Conservation (phyloP, 2,113 vertebrate species). For the Stigmatopora argus region DNA sequence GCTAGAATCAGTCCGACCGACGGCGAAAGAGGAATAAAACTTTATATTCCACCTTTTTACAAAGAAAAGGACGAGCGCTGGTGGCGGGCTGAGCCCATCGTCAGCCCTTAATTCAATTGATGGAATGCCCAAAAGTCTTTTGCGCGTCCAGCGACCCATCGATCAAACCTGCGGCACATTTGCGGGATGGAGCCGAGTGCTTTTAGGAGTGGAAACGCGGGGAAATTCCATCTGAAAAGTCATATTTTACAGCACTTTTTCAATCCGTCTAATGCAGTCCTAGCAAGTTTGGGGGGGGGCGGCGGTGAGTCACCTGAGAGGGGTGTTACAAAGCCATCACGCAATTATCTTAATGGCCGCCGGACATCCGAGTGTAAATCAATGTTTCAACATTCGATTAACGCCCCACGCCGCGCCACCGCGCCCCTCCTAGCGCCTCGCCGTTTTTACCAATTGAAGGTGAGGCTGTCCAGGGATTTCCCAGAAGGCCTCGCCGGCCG, state of each 20-base stretch:
- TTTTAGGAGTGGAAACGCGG: constrained; percentile 55
- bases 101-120: no score
- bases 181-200: constrained; percentile 59
- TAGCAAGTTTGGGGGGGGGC: constrained; percentile 18
- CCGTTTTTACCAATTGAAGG: no score
- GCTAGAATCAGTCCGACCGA: no score
- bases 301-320: constrained; percentile 41
- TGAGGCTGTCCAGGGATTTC: constrained; percentile 25
- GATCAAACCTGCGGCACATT: constrained; percentile 56
- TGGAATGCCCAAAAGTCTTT: no score
- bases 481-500: constrained; percentile 27
- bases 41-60: no score
- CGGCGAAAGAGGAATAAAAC: no score
- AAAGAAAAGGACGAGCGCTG: no score
- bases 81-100: no score
- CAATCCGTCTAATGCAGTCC: constrained; percentile 56
- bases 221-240: constrained; percentile 70
- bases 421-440: not conserved
- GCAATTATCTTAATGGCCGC: constrained; percentile 74
- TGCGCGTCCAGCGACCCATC: constrained; percentile 14
- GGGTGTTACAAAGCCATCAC: constrained; percentile 74
- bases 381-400: constrained; percentile 69
- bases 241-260: constrained; percentile 60
- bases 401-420: constrained; percentile 28
- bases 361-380: constrained; percentile 70